Evolutionary conservation across 2,113 vertebrate species (phyloP), one percentile per base, ranked within the genome.

Genomic region (Chionodraco myersi): DNA sequence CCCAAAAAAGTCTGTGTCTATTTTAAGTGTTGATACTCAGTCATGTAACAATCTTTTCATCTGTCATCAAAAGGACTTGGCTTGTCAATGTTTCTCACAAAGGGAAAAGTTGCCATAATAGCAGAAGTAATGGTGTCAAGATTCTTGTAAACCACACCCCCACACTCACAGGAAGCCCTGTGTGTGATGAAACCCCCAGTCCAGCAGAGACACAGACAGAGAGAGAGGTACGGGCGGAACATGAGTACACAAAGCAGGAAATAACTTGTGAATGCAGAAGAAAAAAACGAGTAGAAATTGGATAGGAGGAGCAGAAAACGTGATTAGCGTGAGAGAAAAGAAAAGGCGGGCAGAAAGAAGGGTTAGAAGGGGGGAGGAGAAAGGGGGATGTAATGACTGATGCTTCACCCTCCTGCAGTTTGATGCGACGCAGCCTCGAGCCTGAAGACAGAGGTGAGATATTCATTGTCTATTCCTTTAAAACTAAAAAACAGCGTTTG

Each of bases 381-480:
- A 23, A 54, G 48, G 48, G 30, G 59, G 68, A 30, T 75, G 82
- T 83, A 72, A 47, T 13, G 62, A 18, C 62, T 79, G 80, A 90
- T 63, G 71, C 62, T 84, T 77, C 66, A 53, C 11, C n/a, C 53
- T 21, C 72, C 69, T 72, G 60, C 48, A 45, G 80, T 86, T 52
- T 30, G 51, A 86, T 34, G 72, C 26, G 6, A 11, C 60, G 10
- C 13, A 12, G 44, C 57, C 14, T 34, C 74, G n/a, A 62, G 23
- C 45, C n/a, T 52, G 44, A 75, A 30, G 48, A 77, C 48, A 41
- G 60, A 92, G 93, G 94, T 95, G 86, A 94, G 93, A 56, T 2
- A 13, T 3, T n/a, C 15, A 21, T 16, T 52, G 4, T 58, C 1
- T 2, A 44, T 10, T 90, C n/a, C 59, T 67, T 68, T 51, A 15